Evolutionary conservation across 2,797 vertebrate species (phyloP), one percentile per base, ranked within the genome.

Genomic region (Sciurus vulgaris): DNA sequence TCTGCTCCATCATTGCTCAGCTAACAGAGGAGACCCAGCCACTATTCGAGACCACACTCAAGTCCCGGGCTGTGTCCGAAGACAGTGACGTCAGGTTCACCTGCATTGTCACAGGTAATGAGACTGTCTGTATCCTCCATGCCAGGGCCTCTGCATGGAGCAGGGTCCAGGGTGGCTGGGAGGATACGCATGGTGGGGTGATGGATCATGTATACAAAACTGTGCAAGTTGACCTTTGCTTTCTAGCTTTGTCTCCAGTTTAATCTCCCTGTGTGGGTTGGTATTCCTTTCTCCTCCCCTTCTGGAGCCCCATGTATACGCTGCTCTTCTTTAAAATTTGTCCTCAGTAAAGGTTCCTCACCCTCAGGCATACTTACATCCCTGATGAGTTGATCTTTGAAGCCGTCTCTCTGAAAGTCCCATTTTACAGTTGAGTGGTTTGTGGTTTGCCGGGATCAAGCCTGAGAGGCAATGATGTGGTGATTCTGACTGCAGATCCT

Each of bases 1-100:
- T 99, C 98, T 99, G 99, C 98, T 99, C 98, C 86, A 99, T 99
- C 97, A 99, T 99, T 98, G 99, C 99, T 97, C 99, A 99, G 98
- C 98, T 99, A 98, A 99, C 99, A 2, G 99, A 99, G 91, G 99
- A 99, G 97, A 99, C 99, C 79, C 99, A 99, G 98, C 99, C 99
- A 0, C 98, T 99, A 33, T 99, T 99, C 96, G 99, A 99, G 97
- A 99, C 99, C 95, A 99, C 99, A 10, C 98, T 99, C 98, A 99
- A 99, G 98, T 99, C 99, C 87, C 99, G 99, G 89, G 99, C 99
- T 72, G 99, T 99, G 95, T 99, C 99, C 12, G 99, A 99, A 98
- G 98, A 99, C 95, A 99, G 99, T 96, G 99, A 99, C 82, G 99
- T 99, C 97, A 99, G 99, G 98, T 99, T 99, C 98, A 99, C 98